Base-by-base conservation (phyloP, 2,797 vertebrate species). In the Coilia nasus region DNA sequence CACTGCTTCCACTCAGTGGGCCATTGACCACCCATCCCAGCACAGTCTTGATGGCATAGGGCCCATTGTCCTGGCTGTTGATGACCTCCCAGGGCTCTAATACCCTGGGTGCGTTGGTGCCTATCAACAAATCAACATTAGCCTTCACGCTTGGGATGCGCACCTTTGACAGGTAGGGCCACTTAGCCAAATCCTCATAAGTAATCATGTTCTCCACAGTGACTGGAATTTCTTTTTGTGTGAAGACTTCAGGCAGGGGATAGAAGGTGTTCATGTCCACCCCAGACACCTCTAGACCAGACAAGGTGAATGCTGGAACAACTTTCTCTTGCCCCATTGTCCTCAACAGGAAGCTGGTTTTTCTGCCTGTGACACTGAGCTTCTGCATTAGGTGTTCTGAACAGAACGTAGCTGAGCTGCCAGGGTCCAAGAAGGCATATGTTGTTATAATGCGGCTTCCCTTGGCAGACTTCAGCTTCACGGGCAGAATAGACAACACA, bases 21-120 rank as follows among this genome's bases (percentile, higher is more conserved):
- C 83, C 62, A 31, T 87, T 87, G 9, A 87, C 35, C 3, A 85
- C 71, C 83, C 81, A 88, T 59, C 81, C 81, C 3, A 85, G 15
- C 57, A 44, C 21, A 3, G 83, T 85, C 21, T 59, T 85, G 12
- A 86, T 57, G 19, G 71, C 81, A 21, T 86, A 85, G 0, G 71
- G 87, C 23, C 81, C 83, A 6, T 86, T 46, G 17, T 21, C 83
- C 6, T 81, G 11, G 15, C 85, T 88, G 9, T 84, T 86, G 23
- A 86, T 81, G 0, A 86, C 23, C 23, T 84, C 46, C 64, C 67
- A 85, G 7, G 31, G 71, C 25, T 88, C 83, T 59, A 85, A 50
- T 2, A 56, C 35, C 31, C 71, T 86, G 28, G 81, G 56, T 3
- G 25, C 85, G 82, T 83, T 71, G 14, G 64, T 41, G 0, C 88